phyloP scores from a whole-genome alignment of 1,140 invertebrate genomes.

The Epicauta chinensis region DNA sequence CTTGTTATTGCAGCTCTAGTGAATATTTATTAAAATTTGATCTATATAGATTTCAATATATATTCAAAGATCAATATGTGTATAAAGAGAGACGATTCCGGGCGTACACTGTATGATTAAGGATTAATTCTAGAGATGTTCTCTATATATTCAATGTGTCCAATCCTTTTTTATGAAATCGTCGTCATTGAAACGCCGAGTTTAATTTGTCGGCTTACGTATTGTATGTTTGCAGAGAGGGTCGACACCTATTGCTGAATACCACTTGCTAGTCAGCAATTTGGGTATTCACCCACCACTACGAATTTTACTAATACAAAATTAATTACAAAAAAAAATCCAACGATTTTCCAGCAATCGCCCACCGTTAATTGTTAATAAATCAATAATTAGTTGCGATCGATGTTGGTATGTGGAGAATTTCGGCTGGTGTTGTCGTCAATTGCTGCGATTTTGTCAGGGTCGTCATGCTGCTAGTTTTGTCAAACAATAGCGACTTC shows the following conservation, averaged over 20 bases:
- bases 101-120: conserved; percentile 8
- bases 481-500: conserved; percentile 26
- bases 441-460: too few relatives aligned
- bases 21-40: background rate
- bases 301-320: conserved; percentile 4
- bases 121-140: conserved; percentile 11
- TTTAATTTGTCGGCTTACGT: conserved; percentile 26
- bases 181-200: conserved; percentile 13
- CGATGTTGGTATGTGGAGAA: background rate
- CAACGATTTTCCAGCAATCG: too few relatives aligned
- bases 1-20: too few relatives aligned
- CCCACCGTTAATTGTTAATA: too few relatives aligned
- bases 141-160: conserved; percentile 23
- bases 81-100: background rate
- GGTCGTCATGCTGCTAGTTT: too few relatives aligned
- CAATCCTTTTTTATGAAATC: conserved; percentile 28
- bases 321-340: background rate
- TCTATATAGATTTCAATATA: conserved; percentile 9
- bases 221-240: conserved; percentile 25
- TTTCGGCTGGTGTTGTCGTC: too few relatives aligned
- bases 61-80: conserved; percentile 12
- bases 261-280: conserved; percentile 24
- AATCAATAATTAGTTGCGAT: too few relatives aligned
- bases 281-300: conserved; percentile 20
- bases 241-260: conserved; percentile 21